Conservation (phyloP, 2,797 vertebrate genomes). For the Smutsia temminckii region DNA sequence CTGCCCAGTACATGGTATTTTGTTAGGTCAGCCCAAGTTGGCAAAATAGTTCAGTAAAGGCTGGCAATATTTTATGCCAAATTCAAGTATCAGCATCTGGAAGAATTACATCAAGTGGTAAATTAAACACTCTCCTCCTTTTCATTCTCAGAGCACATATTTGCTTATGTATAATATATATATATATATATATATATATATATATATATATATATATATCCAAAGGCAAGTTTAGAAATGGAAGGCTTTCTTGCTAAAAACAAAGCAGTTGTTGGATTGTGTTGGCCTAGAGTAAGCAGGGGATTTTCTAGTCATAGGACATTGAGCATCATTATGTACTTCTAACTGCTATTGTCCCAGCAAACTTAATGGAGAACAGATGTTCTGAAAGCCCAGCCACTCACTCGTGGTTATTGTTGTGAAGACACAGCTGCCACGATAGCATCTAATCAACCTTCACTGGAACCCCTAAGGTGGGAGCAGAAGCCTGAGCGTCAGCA, state of each 20-base stretch:
- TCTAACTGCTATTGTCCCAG: not conserved
- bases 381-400: not conserved
- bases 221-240: not conserved
- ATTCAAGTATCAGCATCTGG: not conserved
- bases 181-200: too few relatives aligned
- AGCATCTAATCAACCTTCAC: not conserved
- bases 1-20: not conserved
- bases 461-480: not conserved
- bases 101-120: not conserved
- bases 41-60: not conserved
- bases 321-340: not conserved
- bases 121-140: not conserved
- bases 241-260: not conserved
- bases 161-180: fast-evolving
- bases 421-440: not conserved
- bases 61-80: not conserved
- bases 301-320: not conserved
- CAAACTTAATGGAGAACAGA: not conserved
- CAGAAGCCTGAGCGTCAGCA: not conserved
- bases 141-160: not conserved
- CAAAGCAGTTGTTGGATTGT: not conserved
- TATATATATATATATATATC: not conserved
- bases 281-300: not conserved
- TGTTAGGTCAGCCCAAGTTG: not conserved
- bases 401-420: not conserved